Percentiles rank a stretch among this genome's conserved stretches.
Evolutionary conservation across 2,113 vertebrate species (phyloP).

Genomic region (Odontophorus gujanensis): DNA sequence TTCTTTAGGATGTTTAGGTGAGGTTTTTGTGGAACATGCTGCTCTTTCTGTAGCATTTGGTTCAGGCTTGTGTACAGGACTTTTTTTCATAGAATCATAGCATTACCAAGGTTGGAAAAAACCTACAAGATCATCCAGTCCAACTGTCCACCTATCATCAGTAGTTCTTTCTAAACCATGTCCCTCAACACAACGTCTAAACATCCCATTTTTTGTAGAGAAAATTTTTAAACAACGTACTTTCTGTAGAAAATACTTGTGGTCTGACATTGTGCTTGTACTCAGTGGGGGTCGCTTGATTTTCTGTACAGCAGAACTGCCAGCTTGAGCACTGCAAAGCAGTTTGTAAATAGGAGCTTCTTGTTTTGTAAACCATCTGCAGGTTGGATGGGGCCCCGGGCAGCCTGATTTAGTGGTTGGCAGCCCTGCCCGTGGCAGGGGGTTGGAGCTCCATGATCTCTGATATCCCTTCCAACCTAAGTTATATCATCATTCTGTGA

Average conservation of each 20-base stretch:
- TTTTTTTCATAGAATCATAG: not conserved
- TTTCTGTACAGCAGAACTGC: not conserved
- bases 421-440: not conserved
- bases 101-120: too few species aligned
- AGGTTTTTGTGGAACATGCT: not conserved
- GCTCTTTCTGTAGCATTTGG: not conserved
- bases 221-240: not conserved
- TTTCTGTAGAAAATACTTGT: not conserved
- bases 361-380: not conserved
- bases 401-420: not conserved
- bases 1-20: not conserved
- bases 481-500: not conserved
- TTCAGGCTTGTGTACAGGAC: not conserved
- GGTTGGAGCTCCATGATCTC: not conserved
- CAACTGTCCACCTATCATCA: too few species aligned
- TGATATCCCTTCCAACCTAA: not conserved
- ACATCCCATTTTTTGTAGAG: not conserved
- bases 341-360: not conserved
- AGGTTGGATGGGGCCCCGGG: not conserved
- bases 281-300: not conserved
- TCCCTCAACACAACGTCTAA: too few species aligned
- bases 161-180: too few species aligned
- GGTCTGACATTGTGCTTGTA: not conserved
- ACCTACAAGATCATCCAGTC: too few species aligned
- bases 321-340: not conserved